Evolutionary conservation across 2,888 invertebrate genomes (phyloP).

Genomic region (Lasioglossum zephyrum): DNA sequence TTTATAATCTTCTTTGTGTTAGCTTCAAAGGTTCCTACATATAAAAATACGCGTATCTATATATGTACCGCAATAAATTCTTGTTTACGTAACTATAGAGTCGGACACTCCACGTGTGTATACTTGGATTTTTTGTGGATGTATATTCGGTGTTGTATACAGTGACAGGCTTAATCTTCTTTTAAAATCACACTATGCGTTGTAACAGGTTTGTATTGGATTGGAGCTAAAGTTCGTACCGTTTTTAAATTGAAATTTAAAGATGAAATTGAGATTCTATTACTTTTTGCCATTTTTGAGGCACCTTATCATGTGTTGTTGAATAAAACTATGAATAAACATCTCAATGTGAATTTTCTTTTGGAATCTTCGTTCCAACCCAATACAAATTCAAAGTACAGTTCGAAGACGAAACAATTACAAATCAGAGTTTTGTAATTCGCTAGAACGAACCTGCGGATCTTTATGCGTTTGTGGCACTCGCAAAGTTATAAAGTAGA

Average conservation of each 20-base stretch:
- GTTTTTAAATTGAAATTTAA: too few relatives aligned
- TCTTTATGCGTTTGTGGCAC: not conserved
- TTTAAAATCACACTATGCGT: too few relatives aligned
- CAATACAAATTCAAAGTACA: not conserved
- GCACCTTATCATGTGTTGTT: too few relatives aligned
- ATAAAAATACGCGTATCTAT: conserved; percentile 54
- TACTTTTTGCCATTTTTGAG: too few relatives aligned
- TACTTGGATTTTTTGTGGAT: not conserved
- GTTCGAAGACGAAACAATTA: not conserved
- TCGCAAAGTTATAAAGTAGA: not conserved
- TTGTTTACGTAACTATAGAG: conserved; percentile 8
- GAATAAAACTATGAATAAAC: too few relatives aligned
- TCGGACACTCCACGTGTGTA: not conserved
- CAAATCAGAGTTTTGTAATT: not conserved
- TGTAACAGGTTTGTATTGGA: too few relatives aligned
- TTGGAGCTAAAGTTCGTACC: too few relatives aligned
- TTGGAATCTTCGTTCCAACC: too few relatives aligned
- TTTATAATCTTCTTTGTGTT: not conserved
- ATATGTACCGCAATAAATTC: conserved; percentile 24
- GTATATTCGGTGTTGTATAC: not conserved
- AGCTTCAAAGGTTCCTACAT: conserved; percentile 30
- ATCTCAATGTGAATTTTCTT: too few relatives aligned
- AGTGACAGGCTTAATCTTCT: conserved; percentile 3
- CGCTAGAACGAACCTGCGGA: not conserved
- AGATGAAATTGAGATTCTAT: too few relatives aligned